Evolutionary conservation across 2,113 vertebrate species (phyloP).

Genomic region (Nibea albiflora): DNA sequence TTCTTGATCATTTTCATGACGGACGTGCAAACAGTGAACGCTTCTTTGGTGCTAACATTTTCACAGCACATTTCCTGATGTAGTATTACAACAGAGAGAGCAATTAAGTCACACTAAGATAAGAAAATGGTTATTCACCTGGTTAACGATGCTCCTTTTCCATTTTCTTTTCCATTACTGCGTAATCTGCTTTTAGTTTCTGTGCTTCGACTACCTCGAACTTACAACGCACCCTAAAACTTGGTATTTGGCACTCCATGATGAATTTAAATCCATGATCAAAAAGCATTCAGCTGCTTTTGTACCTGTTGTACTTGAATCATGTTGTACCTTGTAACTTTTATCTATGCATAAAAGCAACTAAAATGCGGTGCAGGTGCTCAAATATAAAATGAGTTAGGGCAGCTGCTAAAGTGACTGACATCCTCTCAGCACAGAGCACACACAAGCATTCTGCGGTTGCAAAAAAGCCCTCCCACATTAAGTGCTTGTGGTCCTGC

Average conservation of each 20-base stretch:
- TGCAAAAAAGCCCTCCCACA: slow-evolving; percentile 32
- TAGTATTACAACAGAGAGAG: not conserved
- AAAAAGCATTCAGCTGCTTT: no score
- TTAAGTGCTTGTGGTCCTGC: slow-evolving; percentile 48
- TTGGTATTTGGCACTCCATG: no score
- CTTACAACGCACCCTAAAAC: no score
- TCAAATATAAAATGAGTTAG: slow-evolving; percentile 49
- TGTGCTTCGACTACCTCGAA: no score
- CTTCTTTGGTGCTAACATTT: not conserved
- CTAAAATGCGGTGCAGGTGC: slow-evolving; percentile 9
- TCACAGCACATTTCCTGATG: not conserved
- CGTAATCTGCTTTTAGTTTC: not conserved
- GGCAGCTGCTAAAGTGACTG: slow-evolving; percentile 56
- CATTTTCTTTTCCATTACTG: not conserved
- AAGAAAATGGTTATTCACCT: not conserved
- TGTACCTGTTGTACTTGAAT: no score
- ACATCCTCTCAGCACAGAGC: slow-evolving; percentile 35
- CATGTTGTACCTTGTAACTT: no score
- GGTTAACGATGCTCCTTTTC: not conserved
- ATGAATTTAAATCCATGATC: no score
- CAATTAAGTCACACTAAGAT: not conserved
- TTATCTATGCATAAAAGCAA: no score
- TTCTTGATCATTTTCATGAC: not conserved
- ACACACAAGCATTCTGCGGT: slow-evolving; percentile 21
- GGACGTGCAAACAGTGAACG: not conserved